These are phyloP conservation scores for Nymphalis polychloros DNA, from an alignment of 2,888 invertebrate species.

Conservation along the genomic window DNA sequence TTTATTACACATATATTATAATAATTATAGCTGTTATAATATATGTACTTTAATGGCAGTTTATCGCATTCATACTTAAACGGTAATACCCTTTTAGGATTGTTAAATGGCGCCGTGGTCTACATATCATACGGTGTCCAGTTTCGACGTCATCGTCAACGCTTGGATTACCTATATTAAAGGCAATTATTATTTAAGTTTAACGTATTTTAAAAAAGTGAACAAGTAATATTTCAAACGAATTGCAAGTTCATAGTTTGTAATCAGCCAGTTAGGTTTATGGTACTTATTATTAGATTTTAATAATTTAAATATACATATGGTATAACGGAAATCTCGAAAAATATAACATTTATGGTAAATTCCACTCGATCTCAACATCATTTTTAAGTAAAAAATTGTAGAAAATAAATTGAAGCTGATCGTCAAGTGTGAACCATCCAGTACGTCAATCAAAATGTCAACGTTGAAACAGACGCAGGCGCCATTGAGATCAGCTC, in stretches of 20 bases:
- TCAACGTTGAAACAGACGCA: slow-evolving; percentile 48
- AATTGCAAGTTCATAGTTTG: too few relatives aligned
- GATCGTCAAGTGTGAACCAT: slow-evolving; percentile 44
- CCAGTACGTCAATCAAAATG: slow-evolving; percentile 68
- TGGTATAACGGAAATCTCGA: too few relatives aligned
- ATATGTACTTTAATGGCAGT: slow-evolving; percentile 12
- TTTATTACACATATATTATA: too few relatives aligned
- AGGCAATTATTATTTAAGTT: neutral
- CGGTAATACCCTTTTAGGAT: slow-evolving; percentile 22
- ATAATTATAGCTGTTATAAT: neutral
- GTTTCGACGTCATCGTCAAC: neutral
- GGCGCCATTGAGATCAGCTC: slow-evolving; percentile 24
- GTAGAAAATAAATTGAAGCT: slow-evolving; percentile 2
- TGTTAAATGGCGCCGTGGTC: slow-evolving; percentile 18
- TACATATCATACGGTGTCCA: slow-evolving; percentile 6
- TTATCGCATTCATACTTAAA: slow-evolving; percentile 3
- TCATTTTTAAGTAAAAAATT: slow-evolving; percentile 4
- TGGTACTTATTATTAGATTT: too few relatives aligned
- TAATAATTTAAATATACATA: too few relatives aligned
- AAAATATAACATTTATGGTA: neutral
- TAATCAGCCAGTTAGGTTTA: too few relatives aligned
- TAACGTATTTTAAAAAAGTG: too few relatives aligned
- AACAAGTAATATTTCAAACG: too few relatives aligned
- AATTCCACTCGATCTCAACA: neutral
- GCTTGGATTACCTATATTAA: neutral